Evolutionary conservation across 2,888 invertebrate species (phyloP).

Genomic region (Drosophila birchii): DNA sequence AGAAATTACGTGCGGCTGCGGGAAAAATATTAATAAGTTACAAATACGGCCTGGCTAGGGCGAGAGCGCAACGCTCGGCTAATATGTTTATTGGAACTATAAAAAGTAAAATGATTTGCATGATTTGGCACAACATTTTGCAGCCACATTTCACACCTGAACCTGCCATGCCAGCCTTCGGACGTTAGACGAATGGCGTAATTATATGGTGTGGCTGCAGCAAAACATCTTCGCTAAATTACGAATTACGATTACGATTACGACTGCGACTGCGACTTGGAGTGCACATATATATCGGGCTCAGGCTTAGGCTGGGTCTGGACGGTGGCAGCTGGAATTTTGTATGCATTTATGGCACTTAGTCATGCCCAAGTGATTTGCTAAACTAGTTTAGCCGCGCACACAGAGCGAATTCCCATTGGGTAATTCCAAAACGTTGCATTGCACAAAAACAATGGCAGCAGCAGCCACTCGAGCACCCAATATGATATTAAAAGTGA

Average conservation of each 20-base stretch:
- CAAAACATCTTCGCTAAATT: conserved; percentile 72
- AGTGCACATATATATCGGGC: conserved; percentile 3
- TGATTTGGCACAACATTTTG: conserved; percentile 66
- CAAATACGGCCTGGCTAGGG: conserved; percentile 52
- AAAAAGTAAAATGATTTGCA: conserved; percentile 71
- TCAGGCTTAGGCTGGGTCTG: background rate
- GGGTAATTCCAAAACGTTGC: conserved; percentile 67
- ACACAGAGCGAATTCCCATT: conserved; percentile 63
- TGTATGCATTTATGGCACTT: conserved; percentile 81
- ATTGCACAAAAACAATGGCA: conserved; percentile 62
- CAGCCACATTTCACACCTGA: conserved; percentile 67
- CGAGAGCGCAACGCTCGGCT: conserved; percentile 53
- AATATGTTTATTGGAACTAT: conserved; percentile 71
- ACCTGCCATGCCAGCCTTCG: conserved; percentile 29
- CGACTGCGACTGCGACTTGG: conserved; percentile 11
- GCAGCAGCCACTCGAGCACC: conserved; percentile 39
- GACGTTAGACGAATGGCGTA: conserved; percentile 50
- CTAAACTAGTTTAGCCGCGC: conserved; percentile 72
- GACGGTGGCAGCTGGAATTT: conserved; percentile 54
- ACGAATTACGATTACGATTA: conserved; percentile 56
- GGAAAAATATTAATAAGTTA: conserved; percentile 62
- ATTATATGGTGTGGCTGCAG: conserved; percentile 57
- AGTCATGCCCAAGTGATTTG: conserved; percentile 77
- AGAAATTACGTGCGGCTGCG: conserved; percentile 75
- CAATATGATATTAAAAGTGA: conserved; percentile 70